phyloP scores from a whole-genome alignment of 2,888 invertebrate species.

The Fragum whitleyi region DNA sequence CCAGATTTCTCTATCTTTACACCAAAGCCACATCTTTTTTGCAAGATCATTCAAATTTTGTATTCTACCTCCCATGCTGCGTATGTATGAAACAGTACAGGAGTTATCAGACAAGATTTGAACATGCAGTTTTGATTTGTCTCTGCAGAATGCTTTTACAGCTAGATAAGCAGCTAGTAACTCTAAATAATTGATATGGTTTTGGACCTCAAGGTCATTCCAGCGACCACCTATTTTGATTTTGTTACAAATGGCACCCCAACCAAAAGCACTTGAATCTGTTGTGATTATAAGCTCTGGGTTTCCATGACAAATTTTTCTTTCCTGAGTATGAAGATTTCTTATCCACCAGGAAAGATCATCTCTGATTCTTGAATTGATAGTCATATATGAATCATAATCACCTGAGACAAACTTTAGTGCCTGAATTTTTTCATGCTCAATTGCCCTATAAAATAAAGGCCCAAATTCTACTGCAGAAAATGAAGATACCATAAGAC shows the following conservation, averaged over 20 bases:
- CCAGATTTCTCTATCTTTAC: slow-evolving; percentile 16
- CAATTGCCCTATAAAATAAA: too few relatives aligned
- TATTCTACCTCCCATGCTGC: slow-evolving; percentile 17
- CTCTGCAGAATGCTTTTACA: slow-evolving; percentile 11
- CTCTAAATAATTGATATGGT: slow-evolving; percentile 19
- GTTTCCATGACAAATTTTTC: slow-evolving; percentile 22
- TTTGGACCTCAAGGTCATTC: slow-evolving; percentile 17
- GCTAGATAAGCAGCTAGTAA: slow-evolving; percentile 1
- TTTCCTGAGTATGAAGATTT: slow-evolving; percentile 1
- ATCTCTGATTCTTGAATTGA: not conserved
- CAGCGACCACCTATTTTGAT: slow-evolving; percentile 2
- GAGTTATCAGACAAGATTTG: slow-evolving; percentile 21
- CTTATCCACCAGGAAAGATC: slow-evolving; percentile 33
- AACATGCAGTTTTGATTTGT: slow-evolving; percentile 17
- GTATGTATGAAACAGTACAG: slow-evolving; percentile 17
- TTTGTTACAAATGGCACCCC: slow-evolving; percentile 27
- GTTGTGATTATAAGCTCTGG: slow-evolving; percentile 21
- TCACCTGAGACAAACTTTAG: too few relatives aligned
- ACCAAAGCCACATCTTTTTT: slow-evolving; percentile 20
- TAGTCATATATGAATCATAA: too few relatives aligned
- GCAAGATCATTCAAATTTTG: slow-evolving; percentile 12
- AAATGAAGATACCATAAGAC: too few relatives aligned
- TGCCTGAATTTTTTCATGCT: too few relatives aligned
- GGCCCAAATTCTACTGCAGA: too few relatives aligned
- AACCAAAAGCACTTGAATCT: slow-evolving; percentile 31